phyloP scores from a whole-genome alignment of 2,797 vertebrate species.

The Acestrorhynchus altus region DNA sequence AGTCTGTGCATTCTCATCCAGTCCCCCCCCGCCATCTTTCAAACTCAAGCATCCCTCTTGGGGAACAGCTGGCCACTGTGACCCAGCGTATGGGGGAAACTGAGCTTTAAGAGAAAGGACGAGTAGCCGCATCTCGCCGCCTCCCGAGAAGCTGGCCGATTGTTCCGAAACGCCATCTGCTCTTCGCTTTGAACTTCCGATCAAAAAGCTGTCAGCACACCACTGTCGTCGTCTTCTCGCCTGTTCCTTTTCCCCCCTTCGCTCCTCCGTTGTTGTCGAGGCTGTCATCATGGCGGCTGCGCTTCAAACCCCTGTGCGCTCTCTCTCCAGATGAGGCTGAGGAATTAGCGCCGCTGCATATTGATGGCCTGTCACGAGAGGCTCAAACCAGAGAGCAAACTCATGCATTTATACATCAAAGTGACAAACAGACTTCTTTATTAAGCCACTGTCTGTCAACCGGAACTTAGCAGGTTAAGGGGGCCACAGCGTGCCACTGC shows the following conservation, averaged over 20 bases:
- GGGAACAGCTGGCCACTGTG: constrained; percentile 78
- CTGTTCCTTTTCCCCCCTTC: constrained; percentile 48
- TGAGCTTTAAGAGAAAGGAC: constrained; percentile 77
- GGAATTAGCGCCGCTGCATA: constrained; percentile 70
- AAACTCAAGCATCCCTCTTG: constrained; percentile 60
- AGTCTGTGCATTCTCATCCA: constrained; percentile 19
- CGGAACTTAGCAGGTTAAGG: constrained; percentile 47
- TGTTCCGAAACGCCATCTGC: constrained; percentile 82
- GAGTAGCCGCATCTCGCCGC: constrained; percentile 66
- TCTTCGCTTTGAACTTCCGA: constrained; percentile 80
- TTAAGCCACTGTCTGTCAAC: constrained; percentile 62
- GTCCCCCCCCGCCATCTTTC: constrained; percentile 49
- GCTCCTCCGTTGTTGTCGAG: constrained; percentile 36
- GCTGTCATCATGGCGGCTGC: constrained; percentile 45
- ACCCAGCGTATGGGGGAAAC: constrained; percentile 71
- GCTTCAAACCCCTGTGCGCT: constrained; percentile 45
- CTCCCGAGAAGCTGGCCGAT: constrained; percentile 71
- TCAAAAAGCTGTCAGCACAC: constrained; percentile 78
- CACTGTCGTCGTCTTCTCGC: constrained; percentile 40
- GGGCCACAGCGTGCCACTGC: constrained; percentile 42
- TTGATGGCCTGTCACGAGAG: constrained; percentile 60
- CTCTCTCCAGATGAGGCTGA: constrained; percentile 60
- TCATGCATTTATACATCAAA: constrained; percentile 76
- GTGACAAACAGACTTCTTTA: constrained; percentile 65
- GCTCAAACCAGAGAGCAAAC: constrained; percentile 54